Percentiles rank a stretch among this genome's conserved stretches.
These are phyloP conservation scores for Drosophila kanekoi DNA, from an alignment of 2,888 invertebrate genomes.

Conservation along the genomic window DNA sequence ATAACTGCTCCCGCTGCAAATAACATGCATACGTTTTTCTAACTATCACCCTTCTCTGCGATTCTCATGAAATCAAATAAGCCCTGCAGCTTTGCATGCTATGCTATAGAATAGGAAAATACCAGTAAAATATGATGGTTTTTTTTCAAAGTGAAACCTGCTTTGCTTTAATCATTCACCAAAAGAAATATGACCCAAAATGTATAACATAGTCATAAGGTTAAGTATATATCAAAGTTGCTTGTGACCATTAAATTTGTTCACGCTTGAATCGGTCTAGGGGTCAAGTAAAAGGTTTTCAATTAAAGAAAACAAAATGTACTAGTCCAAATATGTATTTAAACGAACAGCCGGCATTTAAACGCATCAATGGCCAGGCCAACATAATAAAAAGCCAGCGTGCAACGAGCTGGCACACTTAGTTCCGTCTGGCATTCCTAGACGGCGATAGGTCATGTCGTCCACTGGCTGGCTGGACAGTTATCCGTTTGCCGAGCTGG, in stretches of 20 bases:
- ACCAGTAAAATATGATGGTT: too few species aligned
- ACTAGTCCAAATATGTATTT: neutral
- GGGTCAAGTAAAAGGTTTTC: constrained; percentile 40
- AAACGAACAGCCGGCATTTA: constrained; percentile 9
- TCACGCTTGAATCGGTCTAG: constrained; percentile 34
- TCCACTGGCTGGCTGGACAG: constrained; percentile 27
- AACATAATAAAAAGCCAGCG: constrained; percentile 36
- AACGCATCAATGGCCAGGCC: constrained; percentile 41
- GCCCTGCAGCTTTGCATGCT: too few species aligned
- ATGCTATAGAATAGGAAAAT: too few species aligned
- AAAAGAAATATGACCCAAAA: too few species aligned
- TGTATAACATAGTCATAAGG: neutral
- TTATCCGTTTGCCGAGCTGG: constrained; percentile 62
- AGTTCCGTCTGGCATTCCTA: constrained; percentile 19
- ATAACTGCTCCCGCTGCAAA: too few species aligned
- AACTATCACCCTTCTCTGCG: too few species aligned
- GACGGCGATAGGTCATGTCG: constrained; percentile 31
- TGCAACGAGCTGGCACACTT: constrained; percentile 5
- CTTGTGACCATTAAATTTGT: constrained; percentile 9
- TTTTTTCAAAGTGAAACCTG: too few species aligned
- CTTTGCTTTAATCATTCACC: too few species aligned
- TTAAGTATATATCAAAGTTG: neutral
- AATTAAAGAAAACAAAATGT: constrained; percentile 32
- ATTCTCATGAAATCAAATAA: too few species aligned
- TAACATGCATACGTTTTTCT: too few species aligned